Evolutionary conservation across 2,797 vertebrate genomes (phyloP).

Genomic region (Aphelocoma californica): DNA sequence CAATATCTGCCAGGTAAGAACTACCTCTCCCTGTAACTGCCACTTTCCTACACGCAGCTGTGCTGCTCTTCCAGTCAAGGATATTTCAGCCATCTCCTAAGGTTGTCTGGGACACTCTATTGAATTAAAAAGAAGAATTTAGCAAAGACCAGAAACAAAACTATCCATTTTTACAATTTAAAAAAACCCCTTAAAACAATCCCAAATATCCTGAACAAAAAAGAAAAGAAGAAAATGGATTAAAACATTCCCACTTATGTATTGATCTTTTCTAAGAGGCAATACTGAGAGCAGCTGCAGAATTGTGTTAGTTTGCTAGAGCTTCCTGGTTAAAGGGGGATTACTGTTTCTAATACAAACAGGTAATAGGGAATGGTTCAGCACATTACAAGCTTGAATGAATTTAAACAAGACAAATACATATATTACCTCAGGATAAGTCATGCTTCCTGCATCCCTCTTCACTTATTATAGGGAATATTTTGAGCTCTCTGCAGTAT

Average conservation of each 20-base stretch:
- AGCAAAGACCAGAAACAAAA: not conserved
- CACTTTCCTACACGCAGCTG: not conserved
- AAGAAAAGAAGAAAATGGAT: not conserved
- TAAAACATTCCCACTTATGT: not conserved
- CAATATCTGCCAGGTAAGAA: not conserved
- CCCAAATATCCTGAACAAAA: not conserved
- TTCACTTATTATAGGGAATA: not conserved
- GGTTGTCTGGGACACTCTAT: not conserved
- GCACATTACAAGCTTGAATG: not conserved
- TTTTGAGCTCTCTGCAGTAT: not conserved
- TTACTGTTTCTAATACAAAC: not conserved
- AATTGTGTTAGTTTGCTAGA: not conserved
- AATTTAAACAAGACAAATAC: conserved; percentile 24
- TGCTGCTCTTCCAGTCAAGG: not conserved
- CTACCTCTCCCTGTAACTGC: not conserved
- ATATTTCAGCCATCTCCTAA: not conserved
- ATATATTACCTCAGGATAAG: not conserved
- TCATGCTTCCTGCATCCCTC: not conserved
- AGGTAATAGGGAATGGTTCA: not conserved
- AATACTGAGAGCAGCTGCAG: not conserved
- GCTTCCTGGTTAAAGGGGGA: conserved; percentile 12
- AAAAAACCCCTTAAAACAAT: not conserved
- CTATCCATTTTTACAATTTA: not conserved
- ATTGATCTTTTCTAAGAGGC: not conserved
- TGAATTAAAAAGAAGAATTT: not conserved